Evolutionary conservation across 35 echinoderm and acorn worm species (phyloP).

Genomic region (Strongylocentrotus purpuratus): DNA sequence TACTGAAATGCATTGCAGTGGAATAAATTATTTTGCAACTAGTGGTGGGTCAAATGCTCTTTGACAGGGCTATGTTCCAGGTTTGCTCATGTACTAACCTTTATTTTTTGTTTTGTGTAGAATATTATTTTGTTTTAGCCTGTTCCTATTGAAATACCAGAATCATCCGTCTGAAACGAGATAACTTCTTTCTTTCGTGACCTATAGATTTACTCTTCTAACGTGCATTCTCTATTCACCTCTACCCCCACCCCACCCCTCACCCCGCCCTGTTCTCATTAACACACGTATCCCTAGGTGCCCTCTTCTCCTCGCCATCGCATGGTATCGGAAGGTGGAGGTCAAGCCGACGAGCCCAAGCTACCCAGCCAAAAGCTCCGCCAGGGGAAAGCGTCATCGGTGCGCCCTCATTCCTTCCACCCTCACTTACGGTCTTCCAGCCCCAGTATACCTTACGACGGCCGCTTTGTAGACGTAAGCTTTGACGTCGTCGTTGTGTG

Average conservation of each 20-base stretch:
- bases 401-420: slow-evolving; percentile 27
- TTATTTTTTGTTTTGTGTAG: too few species aligned
- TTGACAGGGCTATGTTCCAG: too few species aligned
- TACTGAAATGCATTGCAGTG: too few species aligned
- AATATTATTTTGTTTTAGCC: too few species aligned
- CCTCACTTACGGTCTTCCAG: slow-evolving; percentile 20
- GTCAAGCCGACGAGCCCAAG: neutral
- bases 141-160: too few species aligned
- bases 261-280: neutral
- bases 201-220: neutral
- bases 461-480: slow-evolving; percentile 32
- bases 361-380: neutral
- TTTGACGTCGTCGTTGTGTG: neutral
- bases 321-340: slow-evolving; percentile 1
- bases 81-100: too few species aligned
- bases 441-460: neutral
- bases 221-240: neutral
- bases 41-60: too few species aligned
- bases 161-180: too few species aligned
- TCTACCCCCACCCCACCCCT: neutral
- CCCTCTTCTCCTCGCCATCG: slow-evolving; percentile 16
- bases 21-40: too few species aligned
- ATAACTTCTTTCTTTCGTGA: neutral
- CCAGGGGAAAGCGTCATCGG: neutral
- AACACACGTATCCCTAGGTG: slow-evolving; percentile 7